Evolutionary conservation across 2,797 vertebrate species (phyloP).

Genomic region (Agapornis canus): DNA sequence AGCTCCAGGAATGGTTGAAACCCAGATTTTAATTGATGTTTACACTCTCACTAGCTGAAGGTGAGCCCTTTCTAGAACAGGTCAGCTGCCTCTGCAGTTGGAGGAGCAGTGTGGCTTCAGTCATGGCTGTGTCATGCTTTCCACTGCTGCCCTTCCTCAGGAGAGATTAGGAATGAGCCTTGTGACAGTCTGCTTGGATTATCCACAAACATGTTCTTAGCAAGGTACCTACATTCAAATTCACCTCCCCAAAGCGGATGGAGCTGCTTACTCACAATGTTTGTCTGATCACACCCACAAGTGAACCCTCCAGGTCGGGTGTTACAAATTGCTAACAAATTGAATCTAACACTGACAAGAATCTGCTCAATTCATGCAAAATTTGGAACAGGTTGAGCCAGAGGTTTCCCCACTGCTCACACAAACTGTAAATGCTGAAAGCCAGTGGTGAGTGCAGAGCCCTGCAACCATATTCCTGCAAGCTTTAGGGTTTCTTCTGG

Average conservation of each 20-base stretch:
- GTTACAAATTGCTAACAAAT: not conserved
- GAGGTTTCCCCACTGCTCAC: not conserved
- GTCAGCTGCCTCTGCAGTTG: not conserved
- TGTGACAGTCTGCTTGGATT: not conserved
- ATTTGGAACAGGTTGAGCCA: not conserved
- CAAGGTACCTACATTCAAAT: not conserved
- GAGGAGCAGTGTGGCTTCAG: not conserved
- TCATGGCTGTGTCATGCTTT: not conserved
- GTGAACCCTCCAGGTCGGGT: not conserved
- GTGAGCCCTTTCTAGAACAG: not conserved
- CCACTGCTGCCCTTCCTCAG: not conserved
- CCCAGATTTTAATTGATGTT: accelerated
- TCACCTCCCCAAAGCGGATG: not conserved
- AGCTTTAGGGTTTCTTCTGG: accelerated
- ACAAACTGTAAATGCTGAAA: not conserved
- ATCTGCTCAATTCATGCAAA: not conserved
- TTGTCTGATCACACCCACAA: not conserved
- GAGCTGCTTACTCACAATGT: not conserved
- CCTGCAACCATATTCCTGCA: not conserved
- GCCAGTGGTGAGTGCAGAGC: not conserved
- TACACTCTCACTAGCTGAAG: not conserved
- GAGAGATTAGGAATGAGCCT: not conserved
- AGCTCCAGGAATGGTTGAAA: not conserved
- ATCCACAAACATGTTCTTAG: not conserved
- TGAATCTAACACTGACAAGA: not conserved